These are phyloP conservation scores for Amitus sp. DNA, from an alignment of 2,888 invertebrate genomes.

Conservation along the genomic window DNA sequence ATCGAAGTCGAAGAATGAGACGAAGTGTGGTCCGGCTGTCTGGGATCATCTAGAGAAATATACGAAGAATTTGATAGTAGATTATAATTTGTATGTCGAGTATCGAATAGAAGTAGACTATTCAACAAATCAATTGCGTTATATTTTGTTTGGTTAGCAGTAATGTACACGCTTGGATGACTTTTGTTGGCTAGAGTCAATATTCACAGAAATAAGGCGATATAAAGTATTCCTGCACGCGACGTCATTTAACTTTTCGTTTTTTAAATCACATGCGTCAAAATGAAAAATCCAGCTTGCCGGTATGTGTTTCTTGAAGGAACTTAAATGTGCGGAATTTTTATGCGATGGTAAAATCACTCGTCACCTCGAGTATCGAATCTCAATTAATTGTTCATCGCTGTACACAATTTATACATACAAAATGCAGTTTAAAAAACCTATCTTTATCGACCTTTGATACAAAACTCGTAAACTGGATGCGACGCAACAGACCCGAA, in stretches of 20 bases:
- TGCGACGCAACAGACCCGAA: not conserved
- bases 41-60: too few relatives aligned
- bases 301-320: too few relatives aligned
- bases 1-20: too few relatives aligned
- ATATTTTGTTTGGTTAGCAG: not conserved
- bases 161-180: constrained; percentile 23
- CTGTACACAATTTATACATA: constrained; percentile 48
- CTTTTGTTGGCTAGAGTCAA: constrained; percentile 3
- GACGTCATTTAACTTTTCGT: not conserved
- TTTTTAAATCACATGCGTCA: not conserved
- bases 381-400: constrained; percentile 21
- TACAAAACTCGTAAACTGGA: not conserved
- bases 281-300: not conserved
- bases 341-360: not conserved
- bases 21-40: too few relatives aligned
- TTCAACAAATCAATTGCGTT: not conserved
- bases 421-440: constrained; percentile 7
- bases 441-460: not conserved
- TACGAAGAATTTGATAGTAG: too few relatives aligned
- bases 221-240: not conserved
- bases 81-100: too few relatives aligned
- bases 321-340: too few relatives aligned
- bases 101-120: too few relatives aligned
- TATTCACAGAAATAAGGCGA: constrained; percentile 15
- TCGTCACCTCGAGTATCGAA: constrained; percentile 11